Evolutionary conservation across 2,113 vertebrate genomes (phyloP).

Genomic region (Atrichornis clamosus): DNA sequence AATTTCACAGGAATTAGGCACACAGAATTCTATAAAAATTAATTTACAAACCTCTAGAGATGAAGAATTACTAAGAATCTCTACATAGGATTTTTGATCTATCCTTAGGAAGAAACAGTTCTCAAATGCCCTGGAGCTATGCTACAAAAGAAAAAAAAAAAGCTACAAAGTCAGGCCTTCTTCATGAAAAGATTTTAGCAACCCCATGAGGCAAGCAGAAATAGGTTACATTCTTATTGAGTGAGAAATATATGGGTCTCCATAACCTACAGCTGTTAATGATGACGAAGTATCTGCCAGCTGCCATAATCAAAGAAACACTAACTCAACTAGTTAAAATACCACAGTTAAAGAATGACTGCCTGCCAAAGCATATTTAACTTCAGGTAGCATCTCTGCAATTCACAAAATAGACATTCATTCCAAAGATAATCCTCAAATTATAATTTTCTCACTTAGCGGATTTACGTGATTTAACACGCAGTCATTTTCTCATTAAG

Average conservation of each 20-base stretch:
- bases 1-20: neutral
- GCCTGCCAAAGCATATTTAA: neutral
- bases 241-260: neutral
- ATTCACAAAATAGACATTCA: neutral
- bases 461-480: neutral
- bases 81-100: neutral
- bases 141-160: neutral
- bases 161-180: neutral
- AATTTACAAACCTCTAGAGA: neutral
- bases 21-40: neutral
- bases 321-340: neutral
- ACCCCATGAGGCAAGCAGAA: neutral
- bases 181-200: neutral
- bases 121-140: neutral
- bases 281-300: neutral
- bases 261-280: neutral
- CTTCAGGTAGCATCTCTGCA: neutral
- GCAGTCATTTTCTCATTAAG: constrained; percentile 10
- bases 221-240: neutral
- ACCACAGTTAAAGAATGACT: neutral
- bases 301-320: neutral
- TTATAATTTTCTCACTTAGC: neutral
- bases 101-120: neutral
- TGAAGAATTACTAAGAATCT: neutral
- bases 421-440: neutral